Conservation (phyloP, 2,888 invertebrate species). For the Drosophila meridiana region DNA sequence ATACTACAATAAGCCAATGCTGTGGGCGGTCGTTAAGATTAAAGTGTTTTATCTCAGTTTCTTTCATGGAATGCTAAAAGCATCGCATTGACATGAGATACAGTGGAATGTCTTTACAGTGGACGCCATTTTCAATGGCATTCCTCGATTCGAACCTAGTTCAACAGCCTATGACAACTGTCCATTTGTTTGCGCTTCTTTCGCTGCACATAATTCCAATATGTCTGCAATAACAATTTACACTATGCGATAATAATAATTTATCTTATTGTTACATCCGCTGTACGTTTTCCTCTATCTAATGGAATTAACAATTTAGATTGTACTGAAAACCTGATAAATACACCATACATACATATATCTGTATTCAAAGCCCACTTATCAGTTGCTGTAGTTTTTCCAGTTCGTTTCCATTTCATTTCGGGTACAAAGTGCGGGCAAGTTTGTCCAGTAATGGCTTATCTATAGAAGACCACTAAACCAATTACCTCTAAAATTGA, state of each 20-base stretch:
- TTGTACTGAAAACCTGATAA: neutral
- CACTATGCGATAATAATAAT: constrained; percentile 28
- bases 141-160: neutral
- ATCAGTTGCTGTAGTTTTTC: neutral
- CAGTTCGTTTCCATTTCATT: neutral
- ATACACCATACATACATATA: neutral
- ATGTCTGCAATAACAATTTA: constrained; percentile 11
- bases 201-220: constrained; percentile 19
- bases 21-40: constrained; percentile 46
- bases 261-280: constrained; percentile 39
- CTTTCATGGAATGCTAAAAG: constrained; percentile 65
- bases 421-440: constrained; percentile 32
- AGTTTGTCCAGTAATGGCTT: constrained; percentile 19
- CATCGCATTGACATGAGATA: constrained; percentile 36
- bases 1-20: constrained; percentile 15
- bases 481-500: constrained; percentile 11
- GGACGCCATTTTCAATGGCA: neutral
- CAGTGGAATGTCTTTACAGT: neutral
- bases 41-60: constrained; percentile 41
- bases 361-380: constrained; percentile 6
- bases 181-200: neutral
- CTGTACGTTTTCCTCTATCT: constrained; percentile 14
- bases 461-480: constrained; percentile 15
- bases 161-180: neutral
- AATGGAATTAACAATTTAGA: constrained; percentile 1